Evolutionary conservation across 2,888 invertebrate species (phyloP).

Genomic region (Ormyrus labotus): DNA sequence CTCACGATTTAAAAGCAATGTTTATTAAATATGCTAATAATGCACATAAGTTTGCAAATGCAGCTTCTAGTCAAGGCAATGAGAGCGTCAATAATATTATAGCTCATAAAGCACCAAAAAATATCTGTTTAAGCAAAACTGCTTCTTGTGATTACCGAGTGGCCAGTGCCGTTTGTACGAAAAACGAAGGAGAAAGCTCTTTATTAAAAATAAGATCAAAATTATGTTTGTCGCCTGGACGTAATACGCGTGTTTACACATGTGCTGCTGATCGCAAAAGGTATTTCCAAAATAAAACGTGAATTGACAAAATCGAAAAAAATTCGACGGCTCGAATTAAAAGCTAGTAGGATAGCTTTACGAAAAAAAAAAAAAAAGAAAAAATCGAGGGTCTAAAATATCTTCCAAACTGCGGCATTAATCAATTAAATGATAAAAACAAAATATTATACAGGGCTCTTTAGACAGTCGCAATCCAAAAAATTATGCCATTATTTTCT

Average conservation of each 20-base stretch:
- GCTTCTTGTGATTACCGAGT: background rate
- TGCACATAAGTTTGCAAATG: background rate
- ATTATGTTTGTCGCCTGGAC: background rate
- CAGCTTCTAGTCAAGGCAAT: background rate
- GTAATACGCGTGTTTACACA: too few species aligned
- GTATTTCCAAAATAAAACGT: too few species aligned
- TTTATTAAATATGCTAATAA: conserved; percentile 2
- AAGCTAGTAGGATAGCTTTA: too few species aligned
- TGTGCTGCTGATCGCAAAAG: too few species aligned
- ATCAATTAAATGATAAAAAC: background rate
- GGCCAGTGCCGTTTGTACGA: background rate
- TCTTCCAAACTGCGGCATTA: conserved; percentile 57
- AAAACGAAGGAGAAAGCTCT: background rate
- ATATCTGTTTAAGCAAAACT: conserved; percentile 10
- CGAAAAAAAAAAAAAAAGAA: background rate
- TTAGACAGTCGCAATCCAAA: background rate
- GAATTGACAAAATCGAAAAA: too few species aligned
- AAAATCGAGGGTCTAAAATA: conserved; percentile 56
- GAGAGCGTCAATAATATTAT: conserved; percentile 22
- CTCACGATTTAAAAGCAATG: background rate
- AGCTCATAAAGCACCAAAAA: background rate
- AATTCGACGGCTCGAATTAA: too few species aligned
- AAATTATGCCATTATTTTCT: conserved; percentile 56
- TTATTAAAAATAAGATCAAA: background rate
- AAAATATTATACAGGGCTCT: too few species aligned